These are phyloP conservation scores for Takifugu ocellatus DNA, from an alignment of 2,797 vertebrate genomes.

Conservation along the genomic window DNA sequence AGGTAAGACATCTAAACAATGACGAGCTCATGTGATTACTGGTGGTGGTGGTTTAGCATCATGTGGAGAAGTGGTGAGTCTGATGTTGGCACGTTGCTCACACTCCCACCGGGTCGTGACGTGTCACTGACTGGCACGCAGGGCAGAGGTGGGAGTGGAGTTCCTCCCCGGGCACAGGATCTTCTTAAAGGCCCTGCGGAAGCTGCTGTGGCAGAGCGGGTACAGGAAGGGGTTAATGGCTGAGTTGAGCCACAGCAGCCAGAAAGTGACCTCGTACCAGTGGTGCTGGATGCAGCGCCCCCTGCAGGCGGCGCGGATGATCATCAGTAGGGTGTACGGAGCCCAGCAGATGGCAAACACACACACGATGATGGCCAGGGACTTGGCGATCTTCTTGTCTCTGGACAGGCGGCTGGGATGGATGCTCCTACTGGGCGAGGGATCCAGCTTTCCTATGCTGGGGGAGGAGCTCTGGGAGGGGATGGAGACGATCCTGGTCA, in stretches of 20 bases:
- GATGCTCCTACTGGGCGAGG: conserved; percentile 63
- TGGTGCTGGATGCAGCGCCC: conserved; percentile 73
- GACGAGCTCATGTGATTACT: conserved; percentile 12
- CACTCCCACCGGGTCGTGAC: conserved; percentile 2
- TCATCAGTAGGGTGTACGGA: conserved; percentile 84
- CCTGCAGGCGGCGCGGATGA: conserved; percentile 79
- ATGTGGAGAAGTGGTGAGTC: conserved; percentile 4
- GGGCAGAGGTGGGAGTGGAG: conserved; percentile 50
- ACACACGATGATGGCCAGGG: conserved; percentile 82
- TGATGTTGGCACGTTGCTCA: conserved; percentile 25
- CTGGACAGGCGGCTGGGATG: conserved; percentile 76
- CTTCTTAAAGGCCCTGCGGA: conserved; percentile 84
- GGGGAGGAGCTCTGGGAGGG: conserved; percentile 65
- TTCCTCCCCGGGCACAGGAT: conserved; percentile 72
- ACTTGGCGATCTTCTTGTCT: conserved; percentile 86
- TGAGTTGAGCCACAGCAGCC: conserved; percentile 92
- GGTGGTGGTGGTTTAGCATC: conserved; percentile 14
- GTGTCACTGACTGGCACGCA: conserved; percentile 50
- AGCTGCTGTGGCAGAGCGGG: conserved; percentile 84
- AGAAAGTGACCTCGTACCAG: conserved; percentile 84
- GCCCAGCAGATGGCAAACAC: conserved; percentile 88
- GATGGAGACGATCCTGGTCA: conserved; percentile 56
- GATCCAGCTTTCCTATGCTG: conserved; percentile 66
- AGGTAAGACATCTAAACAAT: conserved; percentile 26
- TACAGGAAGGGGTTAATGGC: conserved; percentile 88